These are phyloP conservation scores for Peromyscus leucopus DNA, from an alignment of 2,113 vertebrate genomes.

Conservation along the genomic window DNA sequence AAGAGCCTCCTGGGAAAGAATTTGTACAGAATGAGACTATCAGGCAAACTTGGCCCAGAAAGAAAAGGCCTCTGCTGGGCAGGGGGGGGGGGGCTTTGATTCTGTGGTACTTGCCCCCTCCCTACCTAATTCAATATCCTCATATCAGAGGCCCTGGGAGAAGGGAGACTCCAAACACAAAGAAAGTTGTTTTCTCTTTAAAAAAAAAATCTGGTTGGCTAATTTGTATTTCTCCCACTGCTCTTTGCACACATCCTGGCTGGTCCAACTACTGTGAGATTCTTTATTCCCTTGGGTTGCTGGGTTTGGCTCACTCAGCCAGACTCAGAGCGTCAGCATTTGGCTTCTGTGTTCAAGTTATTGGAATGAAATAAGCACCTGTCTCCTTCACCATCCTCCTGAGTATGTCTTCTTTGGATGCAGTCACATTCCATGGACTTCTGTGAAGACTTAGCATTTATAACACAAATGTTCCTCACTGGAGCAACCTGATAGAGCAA, in stretches of 20 bases:
- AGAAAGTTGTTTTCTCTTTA: conserved; percentile 56
- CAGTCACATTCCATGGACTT: not conserved
- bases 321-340: not conserved
- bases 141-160: not conserved
- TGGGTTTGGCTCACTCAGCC: not conserved
- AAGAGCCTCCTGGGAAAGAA: conserved; percentile 67
- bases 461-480: conserved; percentile 42
- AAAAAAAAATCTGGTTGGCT: conserved; percentile 11
- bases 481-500: not conserved
- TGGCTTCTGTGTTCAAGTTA: conserved; percentile 18
- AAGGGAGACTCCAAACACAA: conserved; percentile 43
- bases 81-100: not conserved
- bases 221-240: conserved; percentile 15
- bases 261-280: not conserved
- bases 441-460: not conserved
- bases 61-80: conserved; percentile 51
- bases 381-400: not conserved
- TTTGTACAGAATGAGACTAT: conserved; percentile 55
- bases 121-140: not conserved
- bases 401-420: not conserved
- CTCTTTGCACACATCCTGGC: conserved; percentile 28
- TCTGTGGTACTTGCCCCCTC: not conserved
- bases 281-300: not conserved
- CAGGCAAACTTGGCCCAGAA: conserved; percentile 54
- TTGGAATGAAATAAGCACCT: not conserved